Evolutionary conservation across 1,140 invertebrate genomes (phyloP), one percentile per base, ranked within the genome.

Genomic region (Galleria mellonella): DNA sequence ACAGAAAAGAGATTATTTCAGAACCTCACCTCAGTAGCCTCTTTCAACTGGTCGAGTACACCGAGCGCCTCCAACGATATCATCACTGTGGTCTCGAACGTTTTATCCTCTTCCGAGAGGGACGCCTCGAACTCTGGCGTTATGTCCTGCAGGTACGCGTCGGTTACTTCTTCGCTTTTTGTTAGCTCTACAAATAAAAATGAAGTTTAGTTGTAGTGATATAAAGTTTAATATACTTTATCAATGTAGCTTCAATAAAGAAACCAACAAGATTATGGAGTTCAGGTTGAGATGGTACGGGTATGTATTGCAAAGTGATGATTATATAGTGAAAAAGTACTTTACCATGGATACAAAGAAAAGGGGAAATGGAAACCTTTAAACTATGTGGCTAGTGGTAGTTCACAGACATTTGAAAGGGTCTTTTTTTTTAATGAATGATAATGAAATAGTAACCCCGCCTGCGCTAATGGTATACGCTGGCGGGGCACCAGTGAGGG

Each of bases 61-160:
- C 91, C 93, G 23, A 97, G 88, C 51, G 95, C 96, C 75, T 97
- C 94, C 3, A 97, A 90, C 17, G 96, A 88, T 58, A 96, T 93
- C 57, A 93, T 90, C 58, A 96, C 74, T 1, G 68, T 83, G 9
- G 69, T 83, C 41, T 86, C 79, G 39, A 86, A 74, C 0, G 78
- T 83, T 28, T 63, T 70, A 40, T 83, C 82, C 9, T 87, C 85
- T 2, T 86, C 85, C 0, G 70, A 50, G 3, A 86, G 51, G 0
- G 76, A 72, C 0, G 77, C 71, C 39, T 87, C 85, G 40, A 71
- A 83, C 46, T 87, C 83, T 0, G 83, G 82, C 2, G 85, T 83
- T 13, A 87, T 69, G 40, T 87, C 85, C 54, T 86, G 71, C 1
- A 79, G 43, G 30, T 76, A 76, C 9, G 74, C 82, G 35, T 85